Percentiles rank a stretch among this genome's conserved stretches.
Evolutionary conservation across 2,797 vertebrate species (phyloP).

Genomic region (Fistularia commersonii): DNA sequence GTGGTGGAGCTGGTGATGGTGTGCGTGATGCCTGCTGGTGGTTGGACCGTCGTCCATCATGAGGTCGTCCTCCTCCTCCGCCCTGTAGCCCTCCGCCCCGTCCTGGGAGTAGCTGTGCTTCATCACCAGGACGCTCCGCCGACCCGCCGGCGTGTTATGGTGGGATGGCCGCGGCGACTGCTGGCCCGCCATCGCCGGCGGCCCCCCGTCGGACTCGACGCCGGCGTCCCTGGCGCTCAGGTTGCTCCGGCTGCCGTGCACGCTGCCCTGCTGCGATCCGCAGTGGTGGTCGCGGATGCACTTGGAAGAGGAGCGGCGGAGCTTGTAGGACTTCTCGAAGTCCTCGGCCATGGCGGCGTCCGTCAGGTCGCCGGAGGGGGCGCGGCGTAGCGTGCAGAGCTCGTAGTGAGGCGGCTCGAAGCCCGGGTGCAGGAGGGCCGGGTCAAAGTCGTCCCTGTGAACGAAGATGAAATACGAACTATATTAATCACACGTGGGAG

Average conservation of each 20-base stretch:
- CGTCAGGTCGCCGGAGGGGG: constrained; percentile 69
- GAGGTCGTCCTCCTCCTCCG: constrained; percentile 76
- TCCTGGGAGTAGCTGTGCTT: constrained; percentile 95
- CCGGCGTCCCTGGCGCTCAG: constrained; percentile 72
- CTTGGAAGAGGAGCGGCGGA: constrained; percentile 89
- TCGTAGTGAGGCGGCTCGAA: constrained; percentile 97
- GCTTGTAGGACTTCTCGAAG: constrained; percentile 87
- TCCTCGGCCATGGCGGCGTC: constrained; percentile 84
- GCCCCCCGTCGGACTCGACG: constrained; percentile 69
- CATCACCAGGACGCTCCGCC: constrained; percentile 90
- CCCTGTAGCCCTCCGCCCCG: constrained; percentile 81
- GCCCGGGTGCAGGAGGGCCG: constrained; percentile 89
- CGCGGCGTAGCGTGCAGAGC: constrained; percentile 85
- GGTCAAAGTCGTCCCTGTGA: constrained; percentile 87
- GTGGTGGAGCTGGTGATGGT: constrained; percentile 41
- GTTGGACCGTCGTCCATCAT: constrained; percentile 84
- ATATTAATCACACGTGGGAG: no score
- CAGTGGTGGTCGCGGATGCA: constrained; percentile 96
- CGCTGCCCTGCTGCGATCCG: constrained; percentile 86
- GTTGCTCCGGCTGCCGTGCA: constrained; percentile 62
- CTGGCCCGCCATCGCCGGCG: constrained; percentile 68
- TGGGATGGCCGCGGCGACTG: constrained; percentile 73
- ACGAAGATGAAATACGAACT: background rate
- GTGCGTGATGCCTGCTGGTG: constrained; percentile 73
- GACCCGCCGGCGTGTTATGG: constrained; percentile 78